Base-by-base conservation (phyloP, 1,140 invertebrate species). In the roundworm (Caenorhabditis elegans) region DNA sequence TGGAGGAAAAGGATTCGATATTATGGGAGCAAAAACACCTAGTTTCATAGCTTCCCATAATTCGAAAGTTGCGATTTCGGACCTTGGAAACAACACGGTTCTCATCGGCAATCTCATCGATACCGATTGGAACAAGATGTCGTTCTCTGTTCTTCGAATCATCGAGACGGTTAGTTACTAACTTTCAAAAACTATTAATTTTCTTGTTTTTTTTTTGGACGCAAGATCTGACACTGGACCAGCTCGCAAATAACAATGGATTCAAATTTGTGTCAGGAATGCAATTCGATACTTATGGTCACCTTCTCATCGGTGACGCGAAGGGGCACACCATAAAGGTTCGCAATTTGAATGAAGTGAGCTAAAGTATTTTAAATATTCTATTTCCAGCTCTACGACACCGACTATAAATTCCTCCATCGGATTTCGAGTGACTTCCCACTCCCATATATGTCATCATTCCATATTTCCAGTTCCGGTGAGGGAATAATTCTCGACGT, bases 281-380 rank as follows among this genome's bases (percentile, higher is more conserved):
- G 60, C 60, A 70, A 11, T 70, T 70, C 19, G 60, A 70, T 39
- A 24, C 10, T n/a, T 39, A 70, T 17, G 60, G 60, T 17, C n/a
- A 22, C 19, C 26, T 70, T 11, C 60, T 70, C 5, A 70, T 70
- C 22, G 60, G 60, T 22, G 60, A 70, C n/a, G 60, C 60, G 1
- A 70, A 39, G 28, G 60, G 60, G 22, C 60, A 70, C 34, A 17
- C 60, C n/a, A 70, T 70, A 19, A 70, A 70, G 60, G 60, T 70
- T 43, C n/a, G n/a, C n/a, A n/a, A n/a, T n/a, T n/a, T n/a, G n/a
- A n/a, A n/a, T n/a, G n/a, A n/a, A n/a, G n/a, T n/a, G n/a, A n/a
- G n/a, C n/a, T n/a, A n/a, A n/a, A n/a, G n/a, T n/a, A n/a, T n/a
- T n/a, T n/a, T n/a, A n/a, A n/a, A n/a, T n/a, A n/a, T n/a, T n/a